A percentile compares a stretch with the other conserved stretches of the same genome.
These are phyloP conservation scores for Ramphastos sulfuratus DNA, from an alignment of 2,113 vertebrate species.

Conservation along the genomic window DNA sequence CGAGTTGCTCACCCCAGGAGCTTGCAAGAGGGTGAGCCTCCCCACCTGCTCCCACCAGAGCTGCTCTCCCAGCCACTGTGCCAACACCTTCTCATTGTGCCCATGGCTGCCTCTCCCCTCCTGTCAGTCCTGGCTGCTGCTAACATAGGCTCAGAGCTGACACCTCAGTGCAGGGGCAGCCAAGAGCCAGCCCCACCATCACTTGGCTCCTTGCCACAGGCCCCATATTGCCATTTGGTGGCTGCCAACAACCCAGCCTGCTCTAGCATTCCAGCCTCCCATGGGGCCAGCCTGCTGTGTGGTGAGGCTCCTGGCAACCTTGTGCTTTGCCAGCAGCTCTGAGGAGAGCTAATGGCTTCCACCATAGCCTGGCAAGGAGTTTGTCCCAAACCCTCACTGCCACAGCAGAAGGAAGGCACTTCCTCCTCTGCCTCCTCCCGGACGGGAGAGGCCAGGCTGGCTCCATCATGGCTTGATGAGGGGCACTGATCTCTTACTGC, in stretches of 20 bases:
- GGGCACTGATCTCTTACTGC: background rate
- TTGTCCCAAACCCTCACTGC: background rate
- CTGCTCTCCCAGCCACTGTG: background rate
- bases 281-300: fast-evolving
- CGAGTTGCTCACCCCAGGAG: background rate
- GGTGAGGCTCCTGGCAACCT: fast-evolving
- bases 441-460: background rate
- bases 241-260: background rate
- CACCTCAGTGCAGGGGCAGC: fast-evolving
- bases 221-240: fast-evolving
- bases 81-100: background rate
- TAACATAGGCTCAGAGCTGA: background rate
- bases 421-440: background rate
- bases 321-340: background rate
- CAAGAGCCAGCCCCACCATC: background rate
- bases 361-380: background rate
- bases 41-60: background rate
- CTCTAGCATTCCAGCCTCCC: fast-evolving
- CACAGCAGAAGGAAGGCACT: fast-evolving
- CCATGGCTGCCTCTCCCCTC: fast-evolving
- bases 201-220: background rate
- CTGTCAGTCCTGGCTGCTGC: fast-evolving
- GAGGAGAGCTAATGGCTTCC: background rate
- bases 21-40: background rate
- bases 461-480: background rate